Conservation (phyloP, 2,888 invertebrate genomes). For the Sinohyriopsis cumingii region DNA sequence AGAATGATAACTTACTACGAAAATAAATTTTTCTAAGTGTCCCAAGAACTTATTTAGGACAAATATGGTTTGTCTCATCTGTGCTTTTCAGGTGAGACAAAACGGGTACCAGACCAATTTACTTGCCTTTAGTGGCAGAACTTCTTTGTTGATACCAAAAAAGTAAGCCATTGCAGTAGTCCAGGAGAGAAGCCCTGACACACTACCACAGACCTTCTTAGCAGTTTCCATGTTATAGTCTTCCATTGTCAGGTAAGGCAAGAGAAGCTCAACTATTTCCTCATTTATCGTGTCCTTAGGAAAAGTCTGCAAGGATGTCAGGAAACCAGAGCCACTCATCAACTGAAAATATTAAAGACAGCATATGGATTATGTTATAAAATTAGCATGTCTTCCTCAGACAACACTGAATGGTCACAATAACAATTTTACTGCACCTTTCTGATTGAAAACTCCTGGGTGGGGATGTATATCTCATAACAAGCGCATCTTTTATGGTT, state of each 20-base stretch:
- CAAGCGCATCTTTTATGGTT: too few species aligned
- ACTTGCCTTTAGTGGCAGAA: constrained; percentile 86
- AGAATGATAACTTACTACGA: too few species aligned
- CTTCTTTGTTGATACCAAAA: constrained; percentile 92
- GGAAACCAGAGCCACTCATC: constrained; percentile 95
- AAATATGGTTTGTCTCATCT: too few species aligned
- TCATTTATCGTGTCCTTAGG: constrained; percentile 91
- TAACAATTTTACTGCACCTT: too few species aligned
- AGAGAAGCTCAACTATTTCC: constrained; percentile 93
- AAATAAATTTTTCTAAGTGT: too few species aligned
- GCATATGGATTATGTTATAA: too few species aligned
- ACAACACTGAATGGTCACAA: too few species aligned
- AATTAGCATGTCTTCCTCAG: too few species aligned
- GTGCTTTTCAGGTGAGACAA: too few species aligned
- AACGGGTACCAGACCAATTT: constrained; percentile 1
- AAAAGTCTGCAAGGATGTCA: constrained; percentile 54
- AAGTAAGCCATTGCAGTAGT: constrained; percentile 70
- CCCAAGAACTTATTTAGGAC: too few species aligned
- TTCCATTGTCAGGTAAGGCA: constrained; percentile 89
- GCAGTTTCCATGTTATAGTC: constrained; percentile 98
- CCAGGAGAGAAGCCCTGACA: constrained; percentile 70
- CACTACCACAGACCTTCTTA: constrained; percentile 77
- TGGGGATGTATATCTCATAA: too few species aligned
- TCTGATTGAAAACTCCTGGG: too few species aligned
- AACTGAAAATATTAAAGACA: constrained; percentile 79